A percentile compares a stretch with the other conserved stretches of the same genome.
These are phyloP conservation scores for Orussus abietinus DNA, from an alignment of 1,140 invertebrate species.

Conservation along the genomic window DNA sequence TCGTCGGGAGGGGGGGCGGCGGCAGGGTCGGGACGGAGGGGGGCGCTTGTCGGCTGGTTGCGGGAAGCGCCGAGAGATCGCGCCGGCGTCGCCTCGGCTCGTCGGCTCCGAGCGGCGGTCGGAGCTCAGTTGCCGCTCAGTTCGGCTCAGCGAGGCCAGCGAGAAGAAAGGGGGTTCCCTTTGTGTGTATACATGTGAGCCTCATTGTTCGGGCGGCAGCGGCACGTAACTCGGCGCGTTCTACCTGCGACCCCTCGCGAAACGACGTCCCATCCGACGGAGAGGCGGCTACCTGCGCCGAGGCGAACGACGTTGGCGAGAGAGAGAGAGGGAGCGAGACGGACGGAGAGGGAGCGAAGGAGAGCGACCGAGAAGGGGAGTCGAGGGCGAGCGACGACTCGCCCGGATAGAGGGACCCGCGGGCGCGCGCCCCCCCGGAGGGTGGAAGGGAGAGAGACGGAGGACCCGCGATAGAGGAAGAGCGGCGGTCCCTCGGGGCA, in stretches of 20 bases:
- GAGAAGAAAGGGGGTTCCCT: constrained; percentile 46
- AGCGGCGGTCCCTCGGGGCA: too few species aligned
- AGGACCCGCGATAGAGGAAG: too few species aligned
- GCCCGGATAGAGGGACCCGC: too few species aligned
- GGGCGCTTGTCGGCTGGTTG: constrained; percentile 27
- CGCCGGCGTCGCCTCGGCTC: constrained; percentile 39
- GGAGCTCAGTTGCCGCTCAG: constrained; percentile 53
- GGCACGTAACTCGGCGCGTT: background rate
- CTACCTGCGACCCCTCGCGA: constrained; percentile 8
- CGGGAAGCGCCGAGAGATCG: constrained; percentile 45
- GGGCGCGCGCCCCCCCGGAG: too few species aligned
- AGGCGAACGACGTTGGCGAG: too few species aligned
- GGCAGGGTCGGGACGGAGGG: constrained; percentile 14
- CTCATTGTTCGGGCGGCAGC: constrained; percentile 10
- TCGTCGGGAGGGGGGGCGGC: constrained; percentile 22
- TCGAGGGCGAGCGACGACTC: too few species aligned
- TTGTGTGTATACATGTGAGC: too few species aligned
- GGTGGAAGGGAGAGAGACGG: too few species aligned
- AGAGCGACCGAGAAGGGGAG: too few species aligned
- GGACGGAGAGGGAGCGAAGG: background rate
- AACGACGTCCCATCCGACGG: too few species aligned
- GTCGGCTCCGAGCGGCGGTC: constrained; percentile 37
- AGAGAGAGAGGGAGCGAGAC: background rate
- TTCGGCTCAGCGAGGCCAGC: constrained; percentile 51
- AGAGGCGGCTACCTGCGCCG: constrained; percentile 25